A percentile compares a stretch with the other conserved stretches of the same genome.
Conservation (phyloP, 1,140 invertebrate species). For the Bombus affinis region DNA sequence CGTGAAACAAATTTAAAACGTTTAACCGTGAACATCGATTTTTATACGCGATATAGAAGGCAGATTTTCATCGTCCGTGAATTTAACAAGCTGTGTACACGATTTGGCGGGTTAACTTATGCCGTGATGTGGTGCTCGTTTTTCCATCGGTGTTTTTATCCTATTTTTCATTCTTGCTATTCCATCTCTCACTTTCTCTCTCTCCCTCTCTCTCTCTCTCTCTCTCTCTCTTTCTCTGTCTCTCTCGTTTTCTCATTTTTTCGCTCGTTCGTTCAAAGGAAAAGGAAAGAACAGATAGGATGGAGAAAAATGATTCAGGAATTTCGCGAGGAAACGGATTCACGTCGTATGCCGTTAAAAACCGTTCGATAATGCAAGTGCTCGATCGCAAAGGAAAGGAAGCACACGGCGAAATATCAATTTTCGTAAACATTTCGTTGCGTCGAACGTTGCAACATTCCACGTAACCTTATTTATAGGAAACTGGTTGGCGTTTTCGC, state of each 20-base stretch:
- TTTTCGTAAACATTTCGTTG: not conserved
- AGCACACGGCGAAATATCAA: not conserved
- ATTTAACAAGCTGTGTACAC: slow-evolving; percentile 43
- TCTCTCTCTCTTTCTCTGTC: too few relatives aligned
- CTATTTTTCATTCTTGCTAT: not conserved
- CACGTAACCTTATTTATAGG: not conserved
- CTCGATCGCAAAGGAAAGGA: not conserved
- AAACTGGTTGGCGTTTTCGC: not conserved
- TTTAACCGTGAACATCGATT: slow-evolving; percentile 54
- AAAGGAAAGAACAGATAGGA: not conserved
- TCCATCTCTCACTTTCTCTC: not conserved
- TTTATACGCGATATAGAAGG: slow-evolving; percentile 51
- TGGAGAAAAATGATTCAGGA: not conserved
- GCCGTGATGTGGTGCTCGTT: slow-evolving; percentile 19
- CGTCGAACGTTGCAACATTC: not conserved
- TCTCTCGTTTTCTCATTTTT: not conserved
- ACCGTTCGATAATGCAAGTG: not conserved
- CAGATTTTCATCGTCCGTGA: slow-evolving; percentile 52
- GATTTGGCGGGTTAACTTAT: slow-evolving; percentile 44
- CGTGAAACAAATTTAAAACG: slow-evolving; percentile 57
- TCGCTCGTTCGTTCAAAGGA: not conserved
- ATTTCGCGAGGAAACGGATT: not conserved
- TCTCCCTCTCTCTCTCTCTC: accelerated
- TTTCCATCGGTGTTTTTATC: slow-evolving; percentile 5
- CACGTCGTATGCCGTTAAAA: not conserved